Evolutionary conservation across 2,888 invertebrate genomes (phyloP), one percentile per base, ranked within the genome.

Genomic region (Pelosia muscerda): DNA sequence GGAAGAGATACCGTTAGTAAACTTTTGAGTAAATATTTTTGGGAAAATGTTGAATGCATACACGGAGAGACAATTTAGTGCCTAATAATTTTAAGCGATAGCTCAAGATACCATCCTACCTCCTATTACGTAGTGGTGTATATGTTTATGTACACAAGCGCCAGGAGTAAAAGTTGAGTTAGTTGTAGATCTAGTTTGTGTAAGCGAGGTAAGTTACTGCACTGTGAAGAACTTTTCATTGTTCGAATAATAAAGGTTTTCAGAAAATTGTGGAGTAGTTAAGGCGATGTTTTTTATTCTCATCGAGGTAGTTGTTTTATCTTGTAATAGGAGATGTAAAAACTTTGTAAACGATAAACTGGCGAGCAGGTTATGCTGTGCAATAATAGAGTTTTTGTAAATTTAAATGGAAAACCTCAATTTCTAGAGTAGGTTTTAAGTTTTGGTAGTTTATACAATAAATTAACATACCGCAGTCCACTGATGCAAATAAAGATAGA

Each of bases 271-370:
- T 49, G 58, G 56, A 68, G 55, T 28, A 55, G 49, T 62, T 77
- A 26, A 56, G 66, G 68, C 49, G 42, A 49, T 49, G 53, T 65
- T 65, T 74, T 74, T 78, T 77, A 72, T 77, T 65, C 67, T 72
- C 65, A 69, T 74, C 61, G 63, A 77, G 71, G 77, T 73, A 34
- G 23, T 62, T 70, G 70, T 76, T 64, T 71, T 65, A 58, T 65
- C 63, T 65, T 22, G 23, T 42, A 42, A 38, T n/a, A n/a, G 9
- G n/a, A 65, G 61, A 60, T 69, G 54, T 23, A 34, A 42, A 25
- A 77, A 65, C 49, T 69, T 31, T 28, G 3, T 71, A 57, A 67
- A 66, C 4, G 28, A 64, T 66, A 53, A 59, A 65, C 66, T 68
- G 56, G 67, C 63, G 63, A 67, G 34, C 15, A 22, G 62, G 38